phyloP scores from a whole-genome alignment of 2,797 vertebrate species.

The Atherinosoma microstoma region DNA sequence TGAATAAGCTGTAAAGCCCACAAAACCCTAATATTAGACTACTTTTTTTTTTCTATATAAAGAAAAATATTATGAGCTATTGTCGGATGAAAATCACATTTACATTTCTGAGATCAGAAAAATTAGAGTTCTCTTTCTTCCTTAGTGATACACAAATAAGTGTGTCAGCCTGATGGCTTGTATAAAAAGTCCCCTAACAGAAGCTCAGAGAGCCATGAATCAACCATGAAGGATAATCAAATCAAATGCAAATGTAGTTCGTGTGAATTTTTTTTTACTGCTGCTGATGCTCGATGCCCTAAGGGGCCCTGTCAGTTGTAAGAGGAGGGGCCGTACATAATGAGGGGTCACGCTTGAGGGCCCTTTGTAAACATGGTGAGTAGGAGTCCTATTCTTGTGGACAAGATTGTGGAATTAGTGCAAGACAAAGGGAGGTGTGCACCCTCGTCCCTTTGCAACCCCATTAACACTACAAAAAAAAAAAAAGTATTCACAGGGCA shows the following conservation, averaged over 20 bases:
- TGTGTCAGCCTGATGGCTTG: constrained; percentile 63
- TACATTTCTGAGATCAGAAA: constrained; percentile 26
- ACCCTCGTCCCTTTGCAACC: constrained; percentile 11
- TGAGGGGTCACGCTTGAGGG: constrained; percentile 78
- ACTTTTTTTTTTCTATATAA: not conserved
- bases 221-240: constrained; percentile 83
- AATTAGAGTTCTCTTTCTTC: constrained; percentile 31
- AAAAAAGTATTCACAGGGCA: not conserved
- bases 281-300: constrained; percentile 71
- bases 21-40: not conserved
- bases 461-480: constrained; percentile 3
- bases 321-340: constrained; percentile 73
- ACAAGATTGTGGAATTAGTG: constrained; percentile 80
- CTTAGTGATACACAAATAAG: constrained; percentile 45
- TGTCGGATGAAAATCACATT: constrained; percentile 4
- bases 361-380: constrained; percentile 75
- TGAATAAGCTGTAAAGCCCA: not conserved
- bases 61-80: not conserved
- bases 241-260: constrained; percentile 81
- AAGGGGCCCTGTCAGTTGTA: constrained; percentile 72
- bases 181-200: constrained; percentile 63
- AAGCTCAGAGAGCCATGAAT: constrained; percentile 72
- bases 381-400: constrained; percentile 73
- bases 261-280: constrained; percentile 63
- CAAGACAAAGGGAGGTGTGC: constrained; percentile 78